Evolutionary conservation across 2,113 vertebrate species (phyloP), one percentile per base, ranked within the genome.

Genomic region (Octodon degus): DNA sequence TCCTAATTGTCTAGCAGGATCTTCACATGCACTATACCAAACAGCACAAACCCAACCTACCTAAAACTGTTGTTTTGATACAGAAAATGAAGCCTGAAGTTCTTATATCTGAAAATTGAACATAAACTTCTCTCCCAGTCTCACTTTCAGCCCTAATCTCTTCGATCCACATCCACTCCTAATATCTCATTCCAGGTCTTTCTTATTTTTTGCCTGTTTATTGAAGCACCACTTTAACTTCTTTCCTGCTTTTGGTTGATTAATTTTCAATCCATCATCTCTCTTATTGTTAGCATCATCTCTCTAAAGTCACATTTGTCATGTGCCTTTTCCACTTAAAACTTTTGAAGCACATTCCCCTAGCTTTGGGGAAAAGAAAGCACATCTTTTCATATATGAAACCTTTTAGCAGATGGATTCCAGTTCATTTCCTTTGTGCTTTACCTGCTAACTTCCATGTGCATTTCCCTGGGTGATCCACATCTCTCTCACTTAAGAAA

Each of bases 251-350:
- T 27, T 77, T 50, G 74, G 22, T 43, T 24, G 37, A 81, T 58
- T 96, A 20, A 9, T 81, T 25, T 91, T 14, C 79, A 81, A n/a
- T 55, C 16, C 47, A 79, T 89, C 53, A 91, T 95, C 67, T 79
- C 25, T 79, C 30, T 80, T 2, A 10, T 19, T 65, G 7, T 89
- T 27, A 32, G 32, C 1, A 72, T 43, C 19, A 76, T 58, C 17
- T 70, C 70, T 68, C 76, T 90, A 58, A 90, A 85, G 37, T 16
- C 34, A 79, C 34, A 76, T 83, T 85, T 65, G n/a, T 68, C 58
- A 27, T 63, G 13, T 58, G 8, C 32, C 24, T 82, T 40, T 27
- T 7, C 13, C 58, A 24, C 81, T 72, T 55, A 83, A 94, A 93
- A 77, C 7, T 7, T 19, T 67, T 77, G 9, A 83, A 62, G 9